Percentiles rank a stretch among this genome's conserved stretches.
phyloP scores from a whole-genome alignment of 2,113 vertebrate genomes.

The Myotis brandtii region DNA sequence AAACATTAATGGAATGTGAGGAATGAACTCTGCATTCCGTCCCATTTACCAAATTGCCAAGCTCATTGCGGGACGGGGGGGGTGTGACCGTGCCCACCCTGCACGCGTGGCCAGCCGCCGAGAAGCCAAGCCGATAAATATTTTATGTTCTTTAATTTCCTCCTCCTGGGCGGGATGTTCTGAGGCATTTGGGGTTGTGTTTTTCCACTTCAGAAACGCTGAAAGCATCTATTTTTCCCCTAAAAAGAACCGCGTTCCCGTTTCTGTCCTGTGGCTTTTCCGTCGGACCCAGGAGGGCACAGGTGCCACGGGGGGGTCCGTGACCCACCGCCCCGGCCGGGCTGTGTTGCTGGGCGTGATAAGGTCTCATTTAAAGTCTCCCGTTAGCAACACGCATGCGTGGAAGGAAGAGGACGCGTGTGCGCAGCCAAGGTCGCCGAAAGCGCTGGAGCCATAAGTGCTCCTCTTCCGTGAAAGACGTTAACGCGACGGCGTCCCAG shows the following conservation, averaged over 20 bases:
- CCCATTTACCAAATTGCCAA: slow-evolving; percentile 73
- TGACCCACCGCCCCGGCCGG: too few relatives aligned
- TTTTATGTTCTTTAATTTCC: slow-evolving; percentile 87
- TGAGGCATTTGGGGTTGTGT: slow-evolving; percentile 77
- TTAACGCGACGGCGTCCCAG: accelerated
- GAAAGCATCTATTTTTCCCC: slow-evolving; percentile 63
- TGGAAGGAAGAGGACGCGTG: too few relatives aligned
- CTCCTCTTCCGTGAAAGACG: not conserved
- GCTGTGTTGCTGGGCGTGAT: too few relatives aligned
- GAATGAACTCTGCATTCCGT: slow-evolving; percentile 57
- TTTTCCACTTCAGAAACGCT: slow-evolving; percentile 80
- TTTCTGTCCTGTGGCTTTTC: slow-evolving; percentile 64
- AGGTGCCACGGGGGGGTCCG: not conserved
- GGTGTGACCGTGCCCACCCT: slow-evolving; percentile 49
- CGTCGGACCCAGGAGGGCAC: slow-evolving; percentile 17
- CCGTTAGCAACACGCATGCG: too few relatives aligned
- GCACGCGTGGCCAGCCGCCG: slow-evolving; percentile 67
- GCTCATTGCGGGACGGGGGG: slow-evolving; percentile 43
- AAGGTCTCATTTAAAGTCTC: too few relatives aligned
- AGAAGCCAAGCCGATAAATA: slow-evolving; percentile 81
- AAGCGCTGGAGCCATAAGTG: not conserved
- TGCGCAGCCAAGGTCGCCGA: not conserved
- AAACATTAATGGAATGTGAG: slow-evolving; percentile 77
- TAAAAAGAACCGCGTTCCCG: slow-evolving; percentile 52
- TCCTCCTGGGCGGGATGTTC: slow-evolving; percentile 79